Conservation (phyloP, 2,797 vertebrate species). For the Echiichthys vipera region DNA sequence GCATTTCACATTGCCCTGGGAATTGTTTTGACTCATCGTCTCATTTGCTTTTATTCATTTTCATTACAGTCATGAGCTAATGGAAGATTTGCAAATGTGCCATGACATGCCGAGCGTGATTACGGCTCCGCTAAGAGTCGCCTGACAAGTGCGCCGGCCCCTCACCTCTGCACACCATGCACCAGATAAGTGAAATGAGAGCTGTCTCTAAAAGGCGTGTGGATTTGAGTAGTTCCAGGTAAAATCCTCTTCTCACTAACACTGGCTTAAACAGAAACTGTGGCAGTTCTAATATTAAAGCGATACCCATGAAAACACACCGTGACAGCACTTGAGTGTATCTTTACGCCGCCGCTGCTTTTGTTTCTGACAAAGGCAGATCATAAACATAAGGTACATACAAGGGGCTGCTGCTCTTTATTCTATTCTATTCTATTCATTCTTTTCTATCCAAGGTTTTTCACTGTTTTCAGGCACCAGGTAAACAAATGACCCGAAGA, state of each 20-base stretch:
- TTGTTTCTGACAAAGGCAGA: too few relatives aligned
- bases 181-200: constrained; percentile 41
- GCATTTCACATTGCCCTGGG: constrained; percentile 29
- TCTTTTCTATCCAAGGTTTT: too few relatives aligned
- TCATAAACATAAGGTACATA: too few relatives aligned
- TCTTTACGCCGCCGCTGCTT: too few relatives aligned
- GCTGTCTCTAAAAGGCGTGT: constrained; percentile 27
- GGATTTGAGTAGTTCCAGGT: constrained; percentile 34
- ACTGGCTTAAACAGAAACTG: background rate
- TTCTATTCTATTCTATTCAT: too few relatives aligned
- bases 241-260: background rate
- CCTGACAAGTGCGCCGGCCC: constrained; percentile 34
- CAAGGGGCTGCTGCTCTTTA: too few relatives aligned
- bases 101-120: constrained; percentile 35
- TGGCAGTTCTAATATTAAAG: background rate
- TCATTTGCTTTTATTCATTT: constrained; percentile 59
- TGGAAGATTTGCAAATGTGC: constrained; percentile 51
- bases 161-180: background rate
- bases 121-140: constrained; percentile 16
- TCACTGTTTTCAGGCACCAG: too few relatives aligned
- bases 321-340: constrained; percentile 3
- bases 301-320: background rate
- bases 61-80: constrained; percentile 45
- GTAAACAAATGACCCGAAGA: too few relatives aligned
- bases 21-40: constrained; percentile 49